Conservation (phyloP, 2,888 invertebrate species). For the Euphydryas editha region DNA sequence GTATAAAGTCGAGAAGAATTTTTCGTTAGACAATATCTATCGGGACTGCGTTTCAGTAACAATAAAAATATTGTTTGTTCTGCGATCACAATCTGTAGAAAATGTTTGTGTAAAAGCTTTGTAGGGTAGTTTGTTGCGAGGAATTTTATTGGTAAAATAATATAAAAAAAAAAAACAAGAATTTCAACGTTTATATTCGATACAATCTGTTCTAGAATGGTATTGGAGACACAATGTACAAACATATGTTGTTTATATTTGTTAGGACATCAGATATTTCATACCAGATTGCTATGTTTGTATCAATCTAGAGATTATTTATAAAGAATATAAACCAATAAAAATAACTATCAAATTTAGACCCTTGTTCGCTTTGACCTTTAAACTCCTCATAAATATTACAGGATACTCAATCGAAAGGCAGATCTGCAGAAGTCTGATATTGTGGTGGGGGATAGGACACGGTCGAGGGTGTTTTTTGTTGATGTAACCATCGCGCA, state of each 20-base stretch:
- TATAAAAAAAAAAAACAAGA: not conserved
- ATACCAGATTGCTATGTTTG: no score
- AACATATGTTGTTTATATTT: not conserved
- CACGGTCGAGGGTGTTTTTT: no score
- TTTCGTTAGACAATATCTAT: slow-evolving; percentile 26
- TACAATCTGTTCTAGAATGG: not conserved
- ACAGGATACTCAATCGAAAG: no score
- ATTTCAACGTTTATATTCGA: not conserved
- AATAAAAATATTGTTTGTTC: slow-evolving; percentile 31
- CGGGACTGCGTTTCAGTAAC: slow-evolving; percentile 21
- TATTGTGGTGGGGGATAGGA: no score
- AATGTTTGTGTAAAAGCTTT: slow-evolving; percentile 17
- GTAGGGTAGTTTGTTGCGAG: slow-evolving; percentile 21
- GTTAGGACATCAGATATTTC: not conserved
- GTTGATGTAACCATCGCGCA: no score
- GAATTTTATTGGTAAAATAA: slow-evolving; percentile 7
- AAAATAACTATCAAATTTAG: no score
- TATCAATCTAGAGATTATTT: no score
- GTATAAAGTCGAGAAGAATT: slow-evolving; percentile 22
- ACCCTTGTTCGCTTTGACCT: no score
- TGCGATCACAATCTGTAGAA: slow-evolving; percentile 32
- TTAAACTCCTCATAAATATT: no score
- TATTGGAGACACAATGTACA: not conserved
- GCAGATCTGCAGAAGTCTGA: no score
- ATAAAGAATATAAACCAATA: no score